Base-by-base conservation (phyloP, 2,113 vertebrate species). In the Tricholaema leucomelas region DNA sequence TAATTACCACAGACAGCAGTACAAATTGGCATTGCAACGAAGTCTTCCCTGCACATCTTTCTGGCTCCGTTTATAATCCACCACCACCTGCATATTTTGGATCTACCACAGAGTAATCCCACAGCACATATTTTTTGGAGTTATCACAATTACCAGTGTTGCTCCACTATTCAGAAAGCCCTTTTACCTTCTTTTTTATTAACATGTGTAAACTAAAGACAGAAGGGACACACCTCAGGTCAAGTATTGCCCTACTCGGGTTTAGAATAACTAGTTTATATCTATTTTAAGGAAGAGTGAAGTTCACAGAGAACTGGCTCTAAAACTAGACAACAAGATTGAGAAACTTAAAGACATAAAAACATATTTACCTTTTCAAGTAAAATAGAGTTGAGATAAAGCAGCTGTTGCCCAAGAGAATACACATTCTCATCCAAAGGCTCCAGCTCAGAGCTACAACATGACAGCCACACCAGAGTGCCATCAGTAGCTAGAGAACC, bases 261-360 rank as follows among this genome's bases (percentile, higher is more conserved):
- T 60, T 67, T 52, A 54, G 40, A 81, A 77, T 74, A 59, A 84
- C 40, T 63, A 40, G 5, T 40, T 92, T 44, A n/a, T 13, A 8
- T 55, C 12, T 60, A n/a, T 91, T 89, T 66, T 58, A 70, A 64
- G n/a, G 21, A 72, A 52, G 19, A 25, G 14, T 8, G 31, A 84
- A 48, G 46, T 82, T 66, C 25, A 31, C 1, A 6, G n/a, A 60
- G 46, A 85, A 72, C 15, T 25, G n/a, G 59, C 23, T 61, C 71
- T 27, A 54, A 65, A 90, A 79, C 8, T 67, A 93, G 50, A 58
- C 6, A 70, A 71, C 27, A 86, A 81, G 82, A 50, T 21, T 8
- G 33, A 92, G 73, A 83, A n/a, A 36, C 44, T 90, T 79, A 70
- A 80, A 92, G 87, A 56, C 12, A 61, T 83, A 65, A 52, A 91